Percentiles rank a stretch among this genome's conserved stretches.
Conservation (phyloP, 2,113 vertebrate species). For the Xiphophorus couchianus region DNA sequence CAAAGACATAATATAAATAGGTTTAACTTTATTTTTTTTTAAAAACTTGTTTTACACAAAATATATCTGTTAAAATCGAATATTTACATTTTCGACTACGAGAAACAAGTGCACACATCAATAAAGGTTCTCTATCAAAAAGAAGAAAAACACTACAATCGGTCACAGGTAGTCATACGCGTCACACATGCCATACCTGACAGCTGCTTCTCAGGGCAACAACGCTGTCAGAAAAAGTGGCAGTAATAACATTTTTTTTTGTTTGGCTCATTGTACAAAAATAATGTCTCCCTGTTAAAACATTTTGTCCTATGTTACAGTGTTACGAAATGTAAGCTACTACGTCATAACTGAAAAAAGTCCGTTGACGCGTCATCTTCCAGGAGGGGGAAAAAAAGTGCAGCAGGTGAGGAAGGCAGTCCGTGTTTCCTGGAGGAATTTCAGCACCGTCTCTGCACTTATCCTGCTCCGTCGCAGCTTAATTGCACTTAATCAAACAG, state of each 20-base stretch:
- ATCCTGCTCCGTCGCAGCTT: conserved; percentile 51
- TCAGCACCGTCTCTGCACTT: conserved; percentile 39
- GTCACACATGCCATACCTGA: conserved; percentile 57
- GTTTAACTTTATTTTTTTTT: conserved; percentile 89
- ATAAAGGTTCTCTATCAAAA: conserved; percentile 73
- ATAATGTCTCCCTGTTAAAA: conserved; percentile 83
- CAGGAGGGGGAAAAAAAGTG: conserved; percentile 14
- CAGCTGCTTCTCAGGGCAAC: conserved; percentile 50
- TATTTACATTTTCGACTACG: conserved; percentile 85
- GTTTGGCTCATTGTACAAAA: conserved; percentile 85
- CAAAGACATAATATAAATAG: conserved; percentile 87
- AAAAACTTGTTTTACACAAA: conserved; percentile 89
- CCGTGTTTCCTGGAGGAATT: conserved; percentile 42
- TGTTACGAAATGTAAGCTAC: conserved; percentile 39
- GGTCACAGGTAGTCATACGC: conserved; percentile 77
- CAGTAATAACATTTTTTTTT: conserved; percentile 70
- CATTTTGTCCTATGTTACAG: conserved; percentile 72
- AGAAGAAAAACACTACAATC: conserved; percentile 64
- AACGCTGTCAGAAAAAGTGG: conserved; percentile 65
- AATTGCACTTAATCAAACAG: conserved; percentile 82
- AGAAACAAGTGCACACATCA: conserved; percentile 88
- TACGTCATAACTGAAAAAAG: conserved; percentile 37
- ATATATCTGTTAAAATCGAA: conserved; percentile 89
- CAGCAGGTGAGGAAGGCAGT: conserved; percentile 58
- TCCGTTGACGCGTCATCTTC: conserved; percentile 56